Conservation (phyloP, 2,113 vertebrate genomes). For the Cercopithecus mona region DNA sequence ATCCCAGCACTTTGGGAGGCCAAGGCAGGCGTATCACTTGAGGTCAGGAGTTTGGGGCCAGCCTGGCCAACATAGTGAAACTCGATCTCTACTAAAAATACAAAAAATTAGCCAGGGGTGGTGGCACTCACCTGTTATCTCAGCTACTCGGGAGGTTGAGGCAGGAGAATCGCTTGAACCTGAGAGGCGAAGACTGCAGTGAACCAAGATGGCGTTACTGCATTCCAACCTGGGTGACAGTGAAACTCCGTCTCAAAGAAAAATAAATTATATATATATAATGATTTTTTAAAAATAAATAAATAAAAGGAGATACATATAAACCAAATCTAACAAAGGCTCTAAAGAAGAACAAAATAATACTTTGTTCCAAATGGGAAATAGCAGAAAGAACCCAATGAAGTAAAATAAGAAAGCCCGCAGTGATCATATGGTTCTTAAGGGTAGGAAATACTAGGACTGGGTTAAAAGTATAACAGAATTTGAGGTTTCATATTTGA, state of each 20-base stretch:
- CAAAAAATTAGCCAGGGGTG: background rate
- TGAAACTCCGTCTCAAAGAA: background rate
- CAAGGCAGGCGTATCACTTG: background rate
- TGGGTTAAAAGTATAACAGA: background rate
- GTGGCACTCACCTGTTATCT: background rate
- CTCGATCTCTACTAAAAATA: background rate
- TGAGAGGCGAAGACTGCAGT: background rate
- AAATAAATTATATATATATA: too few relatives aligned
- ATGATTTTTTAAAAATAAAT: too few relatives aligned
- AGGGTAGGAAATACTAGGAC: background rate
- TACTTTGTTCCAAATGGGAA: background rate
- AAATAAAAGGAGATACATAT: background rate
- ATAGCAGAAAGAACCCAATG: background rate
- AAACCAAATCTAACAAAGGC: background rate
- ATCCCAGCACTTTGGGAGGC: background rate
- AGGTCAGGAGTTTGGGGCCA: background rate
- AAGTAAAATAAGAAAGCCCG: background rate
- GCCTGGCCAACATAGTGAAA: background rate
- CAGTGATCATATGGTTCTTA: background rate
- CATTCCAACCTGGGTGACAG: background rate
- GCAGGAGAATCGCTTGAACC: too few relatives aligned
- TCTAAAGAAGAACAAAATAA: background rate
- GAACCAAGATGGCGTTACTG: background rate
- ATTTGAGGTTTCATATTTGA: conserved; percentile 12
- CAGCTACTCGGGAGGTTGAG: background rate